Evolutionary conservation across 2,797 vertebrate genomes (phyloP), one percentile per base, ranked within the genome.

Genomic region (Alauda arvensis): DNA sequence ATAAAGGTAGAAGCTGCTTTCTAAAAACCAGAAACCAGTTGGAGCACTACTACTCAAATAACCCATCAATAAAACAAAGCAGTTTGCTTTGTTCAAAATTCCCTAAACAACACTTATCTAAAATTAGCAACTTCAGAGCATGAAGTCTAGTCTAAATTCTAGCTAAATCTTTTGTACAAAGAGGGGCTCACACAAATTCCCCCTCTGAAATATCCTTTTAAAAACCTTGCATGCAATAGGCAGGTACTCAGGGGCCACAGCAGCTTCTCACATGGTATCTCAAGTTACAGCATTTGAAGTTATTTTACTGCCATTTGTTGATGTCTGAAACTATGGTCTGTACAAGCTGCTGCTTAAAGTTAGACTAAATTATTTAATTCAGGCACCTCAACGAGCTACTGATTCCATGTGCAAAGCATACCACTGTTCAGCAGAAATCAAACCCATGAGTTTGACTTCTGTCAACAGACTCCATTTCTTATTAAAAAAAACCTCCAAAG

Each of bases 321-420:
- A 34, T 0, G 0, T 40, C 43, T 39, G 18, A 55, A 14, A 66
- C 9, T 19, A n/a, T 0, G 0, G 18, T 29, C 28, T 74, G 42
- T 28, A 70, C 14, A 77, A 86, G 31, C 33, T 74, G 26, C 23
- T 77, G 23, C 46, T 31, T 82, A 61, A 89, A 76, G 17, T 45
- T 33, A 65, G 9, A 42, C 8, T 87, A 69, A 55, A 68, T 71
- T 34, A 79, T 71, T 34, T 26, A 37, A 84, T 34, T 37, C 24
- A 79, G 8, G 8, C 9, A 57, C 28, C 43, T 83, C 62, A 65
- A 40, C 7, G 70, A 79, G 25, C 28, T 46, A 53, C 11, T 43
- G 34, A 70, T 53, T 68, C 25, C 31, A 61, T 2, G 7, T 29
- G 17, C 26, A 79, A 82, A 85, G n/a, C 23, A 59, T 12, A 45